Evolutionary conservation across 2,888 invertebrate genomes (phyloP).

Genomic region (Heliconius erato): DNA sequence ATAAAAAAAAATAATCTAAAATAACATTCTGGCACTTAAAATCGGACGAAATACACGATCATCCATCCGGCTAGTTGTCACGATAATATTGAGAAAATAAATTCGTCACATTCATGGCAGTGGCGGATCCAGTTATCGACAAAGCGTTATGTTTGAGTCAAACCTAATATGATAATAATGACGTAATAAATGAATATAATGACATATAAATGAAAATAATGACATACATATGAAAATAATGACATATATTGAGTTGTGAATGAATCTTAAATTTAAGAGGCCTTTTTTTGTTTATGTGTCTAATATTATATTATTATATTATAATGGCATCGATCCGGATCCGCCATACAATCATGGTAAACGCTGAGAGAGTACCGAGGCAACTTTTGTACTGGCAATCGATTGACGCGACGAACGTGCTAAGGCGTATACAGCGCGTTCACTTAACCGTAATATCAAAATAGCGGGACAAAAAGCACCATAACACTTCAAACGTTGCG

Average conservation of each 20-base stretch:
- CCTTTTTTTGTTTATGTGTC: background rate
- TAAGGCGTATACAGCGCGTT: constrained; percentile 35
- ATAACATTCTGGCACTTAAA: constrained; percentile 83
- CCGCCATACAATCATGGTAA: constrained; percentile 25
- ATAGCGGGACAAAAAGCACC: constrained; percentile 50
- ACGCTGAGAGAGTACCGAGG: constrained; percentile 51
- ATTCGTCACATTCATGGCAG: constrained; percentile 68
- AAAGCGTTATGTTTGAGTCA: background rate
- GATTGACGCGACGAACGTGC: constrained; percentile 36
- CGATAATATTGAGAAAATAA: constrained; percentile 65
- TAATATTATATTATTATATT: background rate
- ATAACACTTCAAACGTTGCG: constrained; percentile 47
- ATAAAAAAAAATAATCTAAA: constrained; percentile 65
- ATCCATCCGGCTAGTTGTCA: constrained; percentile 71
- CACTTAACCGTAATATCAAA: constrained; percentile 42
- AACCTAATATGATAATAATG: background rate
- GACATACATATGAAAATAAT: background rate
- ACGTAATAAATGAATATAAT: no score
- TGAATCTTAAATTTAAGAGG: constrained; percentile 14
- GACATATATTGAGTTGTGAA: background rate
- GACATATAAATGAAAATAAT: background rate
- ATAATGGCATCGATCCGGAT: constrained; percentile 4
- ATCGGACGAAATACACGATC: constrained; percentile 69
- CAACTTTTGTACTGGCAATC: constrained; percentile 77
- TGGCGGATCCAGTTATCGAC: constrained; percentile 3